phyloP scores from a whole-genome alignment of 2,888 invertebrate genomes.

The Linnaemya tessellans region DNA sequence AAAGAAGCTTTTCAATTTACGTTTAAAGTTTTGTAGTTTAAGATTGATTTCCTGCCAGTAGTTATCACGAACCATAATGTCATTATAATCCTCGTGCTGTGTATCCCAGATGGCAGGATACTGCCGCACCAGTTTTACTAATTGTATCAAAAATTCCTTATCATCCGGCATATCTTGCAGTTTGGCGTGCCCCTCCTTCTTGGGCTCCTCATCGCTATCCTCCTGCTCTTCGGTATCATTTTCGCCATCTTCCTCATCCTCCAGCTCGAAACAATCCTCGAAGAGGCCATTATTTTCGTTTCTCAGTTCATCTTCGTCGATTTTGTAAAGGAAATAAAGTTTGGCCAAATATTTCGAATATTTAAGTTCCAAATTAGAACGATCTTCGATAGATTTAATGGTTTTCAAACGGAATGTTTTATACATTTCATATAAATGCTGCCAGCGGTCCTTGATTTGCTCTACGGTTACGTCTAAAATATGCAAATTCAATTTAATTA shows the following conservation, averaged over 20 bases:
- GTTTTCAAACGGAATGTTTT: constrained; percentile 80
- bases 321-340: constrained; percentile 80
- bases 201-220: constrained; percentile 34
- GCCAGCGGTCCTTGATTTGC: constrained; percentile 79
- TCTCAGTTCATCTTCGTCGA: constrained; percentile 79
- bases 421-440: constrained; percentile 81
- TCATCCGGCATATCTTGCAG: constrained; percentile 79
- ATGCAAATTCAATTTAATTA: background rate
- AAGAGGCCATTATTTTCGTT: constrained; percentile 76
- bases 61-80: constrained; percentile 77
- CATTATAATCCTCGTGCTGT: constrained; percentile 75
- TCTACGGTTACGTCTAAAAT: constrained; percentile 73
- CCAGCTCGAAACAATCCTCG: constrained; percentile 75
- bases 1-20: constrained; percentile 69
- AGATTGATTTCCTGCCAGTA: constrained; percentile 78
- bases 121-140: constrained; percentile 76
- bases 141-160: constrained; percentile 77
- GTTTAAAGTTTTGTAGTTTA: constrained; percentile 76
- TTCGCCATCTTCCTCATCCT: constrained; percentile 63
- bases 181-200: constrained; percentile 62
- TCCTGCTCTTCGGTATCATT: constrained; percentile 45
- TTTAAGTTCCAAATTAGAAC: constrained; percentile 78
- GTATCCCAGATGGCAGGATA: constrained; percentile 79
- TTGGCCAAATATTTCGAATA: constrained; percentile 81
- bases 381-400: constrained; percentile 77